Evolutionary conservation across 2,888 invertebrate species (phyloP).

Genomic region (Drosophila greeni): DNA sequence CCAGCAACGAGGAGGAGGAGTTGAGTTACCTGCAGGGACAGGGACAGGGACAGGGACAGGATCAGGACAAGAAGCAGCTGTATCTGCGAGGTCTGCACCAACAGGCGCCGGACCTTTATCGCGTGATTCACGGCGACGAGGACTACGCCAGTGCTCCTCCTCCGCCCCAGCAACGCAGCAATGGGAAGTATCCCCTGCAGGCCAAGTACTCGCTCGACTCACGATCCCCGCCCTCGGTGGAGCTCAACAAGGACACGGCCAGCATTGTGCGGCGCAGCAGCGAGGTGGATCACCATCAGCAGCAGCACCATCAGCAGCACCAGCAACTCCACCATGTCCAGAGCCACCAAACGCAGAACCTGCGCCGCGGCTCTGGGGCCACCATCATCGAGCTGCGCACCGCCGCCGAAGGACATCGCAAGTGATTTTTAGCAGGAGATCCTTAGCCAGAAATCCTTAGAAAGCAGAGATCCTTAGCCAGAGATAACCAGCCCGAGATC

Average conservation of each 20-base stretch:
- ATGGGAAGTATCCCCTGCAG: slow-evolving; percentile 65
- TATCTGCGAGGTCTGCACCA: slow-evolving; percentile 85
- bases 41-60: background rate
- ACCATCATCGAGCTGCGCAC: slow-evolving; percentile 83
- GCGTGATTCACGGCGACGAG: slow-evolving; percentile 85
- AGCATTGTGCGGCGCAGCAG: slow-evolving; percentile 81
- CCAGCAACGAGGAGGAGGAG: slow-evolving; percentile 62
- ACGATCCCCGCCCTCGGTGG: slow-evolving; percentile 76
- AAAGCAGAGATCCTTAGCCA: background rate
- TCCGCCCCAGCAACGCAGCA: slow-evolving; percentile 4
- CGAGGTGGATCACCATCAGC: slow-evolving; percentile 41
- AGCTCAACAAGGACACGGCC: slow-evolving; percentile 78
- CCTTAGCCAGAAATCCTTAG: background rate
- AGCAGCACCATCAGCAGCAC: slow-evolving; percentile 17
- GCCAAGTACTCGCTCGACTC: slow-evolving; percentile 76
- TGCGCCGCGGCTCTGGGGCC: slow-evolving; percentile 79
- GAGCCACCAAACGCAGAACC: slow-evolving; percentile 53
- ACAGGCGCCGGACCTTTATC: slow-evolving; percentile 86
- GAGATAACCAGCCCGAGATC: background rate
- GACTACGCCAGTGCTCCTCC: slow-evolving; percentile 28
- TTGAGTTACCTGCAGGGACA: slow-evolving; percentile 1
- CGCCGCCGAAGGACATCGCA: slow-evolving; percentile 46
- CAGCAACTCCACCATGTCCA: slow-evolving; percentile 69
- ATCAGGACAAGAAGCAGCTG: slow-evolving; percentile 82
- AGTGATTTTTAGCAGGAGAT: slow-evolving; percentile 33